Evolutionary conservation across 2,113 vertebrate species (phyloP).

Genomic region (Chloebia gouldiae): DNA sequence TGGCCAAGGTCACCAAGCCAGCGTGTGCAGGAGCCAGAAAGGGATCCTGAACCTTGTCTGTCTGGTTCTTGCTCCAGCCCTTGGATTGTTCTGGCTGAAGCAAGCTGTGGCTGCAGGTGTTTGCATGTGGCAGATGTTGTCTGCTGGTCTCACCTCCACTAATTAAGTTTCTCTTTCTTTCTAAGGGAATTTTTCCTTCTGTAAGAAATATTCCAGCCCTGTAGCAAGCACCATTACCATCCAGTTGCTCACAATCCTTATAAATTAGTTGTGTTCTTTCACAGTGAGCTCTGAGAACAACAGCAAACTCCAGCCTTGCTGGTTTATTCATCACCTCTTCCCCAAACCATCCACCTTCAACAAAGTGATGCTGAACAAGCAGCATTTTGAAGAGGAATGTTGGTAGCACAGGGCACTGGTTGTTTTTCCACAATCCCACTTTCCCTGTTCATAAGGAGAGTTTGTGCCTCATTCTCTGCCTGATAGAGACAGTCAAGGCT

Average conservation of each 20-base stretch:
- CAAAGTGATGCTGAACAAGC: neutral
- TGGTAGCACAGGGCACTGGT: fast-evolving
- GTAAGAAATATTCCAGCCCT: neutral
- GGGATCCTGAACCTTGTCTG: neutral
- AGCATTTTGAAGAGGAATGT: neutral
- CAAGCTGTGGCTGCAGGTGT: neutral
- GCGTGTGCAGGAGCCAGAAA: neutral
- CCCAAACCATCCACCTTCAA: neutral
- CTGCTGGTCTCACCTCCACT: neutral
- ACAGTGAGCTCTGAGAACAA: neutral
- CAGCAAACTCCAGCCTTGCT: neutral
- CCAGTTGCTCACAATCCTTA: neutral
- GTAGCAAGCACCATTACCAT: neutral
- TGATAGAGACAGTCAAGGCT: neutral
- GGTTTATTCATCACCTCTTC: neutral
- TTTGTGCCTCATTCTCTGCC: neutral
- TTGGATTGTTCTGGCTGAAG: neutral
- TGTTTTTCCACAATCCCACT: neutral
- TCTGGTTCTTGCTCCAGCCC: neutral
- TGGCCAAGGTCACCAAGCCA: conserved; percentile 21
- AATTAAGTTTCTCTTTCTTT: neutral
- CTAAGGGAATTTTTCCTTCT: neutral
- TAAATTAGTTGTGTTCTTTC: neutral
- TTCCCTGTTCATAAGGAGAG: neutral
- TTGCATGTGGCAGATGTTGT: neutral